Evolutionary conservation across 2,797 vertebrate genomes (phyloP), one percentile per base, ranked within the genome.

Genomic region (Enteromius fasciolatus): DNA sequence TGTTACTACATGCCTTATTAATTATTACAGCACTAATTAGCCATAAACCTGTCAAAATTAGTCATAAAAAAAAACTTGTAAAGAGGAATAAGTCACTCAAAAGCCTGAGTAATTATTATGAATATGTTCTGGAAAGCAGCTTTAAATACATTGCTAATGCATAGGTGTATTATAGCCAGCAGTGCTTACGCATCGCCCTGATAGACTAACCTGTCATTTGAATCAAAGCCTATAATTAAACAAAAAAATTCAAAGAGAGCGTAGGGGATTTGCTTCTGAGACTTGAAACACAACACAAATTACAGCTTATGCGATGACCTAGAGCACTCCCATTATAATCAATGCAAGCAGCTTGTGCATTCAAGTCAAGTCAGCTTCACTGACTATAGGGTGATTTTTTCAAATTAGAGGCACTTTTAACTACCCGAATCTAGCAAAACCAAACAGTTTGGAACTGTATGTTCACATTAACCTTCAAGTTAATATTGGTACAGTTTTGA

Each of bases 111-210:
- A 41, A 44, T 61, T 20, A 50, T 78, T 50, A 33, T 67, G 46
- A 41, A 54, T 44, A 20, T 69, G 73, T 61, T 76, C 52, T 57
- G 36, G 54, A 50, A 76, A 67, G 63, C 44, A 77, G 91, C 92
- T 94, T 94, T 92, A 94, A 94, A 94, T 93, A 94, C 90, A 93
- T 91, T 91, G 92, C 93, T 95, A 94, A 94, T 95, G 92, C 95
- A 91, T 95, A 96, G 95, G 95, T 97, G 95, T 96, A 97, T 94
- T 97, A 96, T 96, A 98, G 95, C 97, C 96, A 95, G 96, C 94
- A 96, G 93, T 93, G 95, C 93, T 98, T 97, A 96, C 92, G 94
- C 93, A 95, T 95, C 93, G 94, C 94, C 95, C 97, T 97, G 96
- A 97, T 97, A 96, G 94, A 90, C 92, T 93, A 96, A 95, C 94